Evolutionary conservation across 2,888 invertebrate genomes (phyloP), one percentile per base, ranked within the genome.

Genomic region (Lasioglossum leucozonium): DNA sequence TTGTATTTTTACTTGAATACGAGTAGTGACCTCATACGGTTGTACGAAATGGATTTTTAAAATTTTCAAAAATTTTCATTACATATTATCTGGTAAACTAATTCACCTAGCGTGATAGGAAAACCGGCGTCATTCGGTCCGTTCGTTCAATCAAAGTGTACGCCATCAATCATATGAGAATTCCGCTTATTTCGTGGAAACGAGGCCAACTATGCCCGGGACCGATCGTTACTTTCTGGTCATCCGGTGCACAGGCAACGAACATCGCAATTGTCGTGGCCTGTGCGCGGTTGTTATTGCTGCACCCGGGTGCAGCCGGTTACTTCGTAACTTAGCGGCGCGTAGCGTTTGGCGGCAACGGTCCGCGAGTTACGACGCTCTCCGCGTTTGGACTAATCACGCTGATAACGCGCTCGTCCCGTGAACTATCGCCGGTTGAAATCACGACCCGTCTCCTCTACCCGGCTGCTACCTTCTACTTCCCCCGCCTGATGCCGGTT

Each of bases 341-440:
- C 79, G 26, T 26, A 13, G 77, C 42, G 77, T 82, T 81, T 83
- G 81, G 80, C 77, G 47, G 74, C 78, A 78, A 44, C 77, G 47
- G 81, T 79, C 37, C 6, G 3, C 34, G 87, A 87, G 82, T 89
- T 85, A 88, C 86, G 87, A 88, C 87, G 87, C 89, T 86, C 85
- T 84, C 87, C 85, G 81, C 85, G 85, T 82, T 87, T 87, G 85
- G 87, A 88, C 88, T 91, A 90, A 91, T 90, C 90, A 87, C 85
- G 89, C 75, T 79, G 84, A 84, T 77, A 83, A 83, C 72, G 65
- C 77, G 40, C 37, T 67, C 76, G 76, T 47, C 65, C 65, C 73
- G 75, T 75, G 74, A 69, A 71, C 74, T 71, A 71, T 71, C 79
- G 44, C 34, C 30, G 62, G 37, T 26, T 72, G 74, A 37, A 78